Conservation (phyloP, 2,888 invertebrate genomes). For the Deroplatys truncata region DNA sequence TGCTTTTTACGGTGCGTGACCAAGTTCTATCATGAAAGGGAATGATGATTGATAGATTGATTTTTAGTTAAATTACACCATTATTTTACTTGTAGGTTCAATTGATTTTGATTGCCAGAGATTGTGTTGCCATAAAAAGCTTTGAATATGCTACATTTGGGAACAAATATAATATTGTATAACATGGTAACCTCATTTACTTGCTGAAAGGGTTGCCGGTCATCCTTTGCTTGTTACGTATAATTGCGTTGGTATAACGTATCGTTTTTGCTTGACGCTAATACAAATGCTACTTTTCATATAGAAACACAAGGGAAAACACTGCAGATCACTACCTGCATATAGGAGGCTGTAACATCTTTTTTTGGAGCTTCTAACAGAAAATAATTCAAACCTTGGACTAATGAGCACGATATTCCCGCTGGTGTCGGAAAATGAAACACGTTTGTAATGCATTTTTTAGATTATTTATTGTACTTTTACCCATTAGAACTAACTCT, state of each 20-base stretch:
- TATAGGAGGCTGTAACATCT: too few species aligned
- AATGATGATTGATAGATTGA: neutral
- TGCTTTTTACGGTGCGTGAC: neutral
- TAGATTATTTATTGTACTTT: too few species aligned
- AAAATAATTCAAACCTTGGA: too few species aligned
- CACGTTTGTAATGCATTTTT: too few species aligned
- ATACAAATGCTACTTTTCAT: neutral
- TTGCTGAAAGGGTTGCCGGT: neutral
- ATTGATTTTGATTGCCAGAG: neutral
- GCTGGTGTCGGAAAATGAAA: too few species aligned
- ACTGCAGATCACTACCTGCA: too few species aligned
- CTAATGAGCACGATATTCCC: too few species aligned
- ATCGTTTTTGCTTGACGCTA: neutral
- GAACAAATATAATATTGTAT: neutral
- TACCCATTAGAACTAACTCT: too few species aligned
- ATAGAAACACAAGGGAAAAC: too few species aligned
- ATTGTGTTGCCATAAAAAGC: neutral
- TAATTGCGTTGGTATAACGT: neutral
- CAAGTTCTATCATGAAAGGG: neutral
- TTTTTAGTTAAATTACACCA: neutral
- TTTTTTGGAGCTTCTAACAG: too few species aligned
- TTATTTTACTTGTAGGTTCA: neutral
- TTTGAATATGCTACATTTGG: neutral
- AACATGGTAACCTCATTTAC: neutral
- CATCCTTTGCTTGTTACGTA: neutral